Evolutionary conservation across 1,140 invertebrate genomes (phyloP).

Genomic region (Wiebesia pumilae): DNA sequence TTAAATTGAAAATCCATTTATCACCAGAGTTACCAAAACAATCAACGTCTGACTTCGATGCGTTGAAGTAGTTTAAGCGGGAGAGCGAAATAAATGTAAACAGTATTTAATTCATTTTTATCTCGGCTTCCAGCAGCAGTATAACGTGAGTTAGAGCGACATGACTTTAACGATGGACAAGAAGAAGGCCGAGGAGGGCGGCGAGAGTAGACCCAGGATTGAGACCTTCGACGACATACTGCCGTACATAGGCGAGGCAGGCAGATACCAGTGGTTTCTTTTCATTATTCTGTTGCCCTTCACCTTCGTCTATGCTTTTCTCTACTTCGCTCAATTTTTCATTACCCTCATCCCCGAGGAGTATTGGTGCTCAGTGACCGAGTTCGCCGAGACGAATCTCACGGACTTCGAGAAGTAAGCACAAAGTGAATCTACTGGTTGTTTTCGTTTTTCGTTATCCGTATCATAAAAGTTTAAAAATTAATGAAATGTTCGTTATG

Average conservation of each 20-base stretch:
- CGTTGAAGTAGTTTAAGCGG: too few species aligned
- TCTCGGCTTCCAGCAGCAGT: background rate
- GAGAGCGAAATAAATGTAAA: background rate
- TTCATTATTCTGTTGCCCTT: conserved; percentile 90
- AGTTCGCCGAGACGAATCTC: conserved; percentile 74
- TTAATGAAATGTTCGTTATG: background rate
- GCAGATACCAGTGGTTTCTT: conserved; percentile 89
- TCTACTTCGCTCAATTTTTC: conserved; percentile 91
- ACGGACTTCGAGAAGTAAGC: conserved; percentile 71
- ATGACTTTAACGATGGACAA: conserved; percentile 69
- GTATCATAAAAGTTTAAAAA: background rate
- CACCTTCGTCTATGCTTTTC: conserved; percentile 88
- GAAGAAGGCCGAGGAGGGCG: conserved; percentile 66
- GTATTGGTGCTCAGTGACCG: conserved; percentile 86
- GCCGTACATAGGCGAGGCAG: conserved; percentile 90
- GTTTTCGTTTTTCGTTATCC: too few species aligned
- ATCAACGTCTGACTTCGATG: background rate
- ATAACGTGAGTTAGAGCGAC: conserved; percentile 9
- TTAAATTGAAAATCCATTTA: too few species aligned
- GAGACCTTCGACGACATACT: conserved; percentile 90
- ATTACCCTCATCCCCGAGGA: conserved; percentile 85
- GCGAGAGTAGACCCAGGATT: conserved; percentile 65
- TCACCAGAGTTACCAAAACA: background rate
- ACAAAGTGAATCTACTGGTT: background rate
- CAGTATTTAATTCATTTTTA: background rate